phyloP scores from a whole-genome alignment of 2,888 invertebrate genomes.

The Phaonia tiefii region DNA sequence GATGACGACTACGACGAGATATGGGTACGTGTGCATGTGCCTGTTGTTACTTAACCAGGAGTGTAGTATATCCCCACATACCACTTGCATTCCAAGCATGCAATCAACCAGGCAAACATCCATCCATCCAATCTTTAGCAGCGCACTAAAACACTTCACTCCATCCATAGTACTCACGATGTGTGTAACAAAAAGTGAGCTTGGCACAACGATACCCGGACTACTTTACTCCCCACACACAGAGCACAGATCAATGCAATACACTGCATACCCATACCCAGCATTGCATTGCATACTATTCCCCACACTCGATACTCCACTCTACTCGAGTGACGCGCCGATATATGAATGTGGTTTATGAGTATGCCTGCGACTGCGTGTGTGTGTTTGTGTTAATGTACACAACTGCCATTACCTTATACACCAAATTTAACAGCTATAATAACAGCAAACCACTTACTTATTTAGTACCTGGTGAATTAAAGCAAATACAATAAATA shows the following conservation, averaged over 20 bases:
- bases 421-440: conserved; percentile 67
- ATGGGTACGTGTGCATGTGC: neutral
- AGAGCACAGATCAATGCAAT: neutral
- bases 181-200: conserved; percentile 15
- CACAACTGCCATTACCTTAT: conserved; percentile 65
- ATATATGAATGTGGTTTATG: neutral
- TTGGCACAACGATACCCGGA: neutral
- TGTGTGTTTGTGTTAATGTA: conserved; percentile 20
- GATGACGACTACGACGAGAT: conserved; percentile 1
- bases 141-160: too few species aligned
- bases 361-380: neutral
- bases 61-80: conserved; percentile 57
- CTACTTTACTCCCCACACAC: too few species aligned
- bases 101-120: conserved; percentile 35
- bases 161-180: neutral
- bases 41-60: neutral
- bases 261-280: neutral
- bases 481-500: conserved; percentile 67
- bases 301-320: neutral
- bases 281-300: neutral
- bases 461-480: conserved; percentile 68
- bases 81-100: conserved; percentile 58
- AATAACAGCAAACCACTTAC: conserved; percentile 66
- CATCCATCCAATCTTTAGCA: conserved; percentile 3
- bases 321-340: neutral